A percentile compares a stretch with the other conserved stretches of the same genome.
Evolutionary conservation across 2,797 vertebrate genomes (phyloP).

Genomic region (Gadopsis marmoratus): DNA sequence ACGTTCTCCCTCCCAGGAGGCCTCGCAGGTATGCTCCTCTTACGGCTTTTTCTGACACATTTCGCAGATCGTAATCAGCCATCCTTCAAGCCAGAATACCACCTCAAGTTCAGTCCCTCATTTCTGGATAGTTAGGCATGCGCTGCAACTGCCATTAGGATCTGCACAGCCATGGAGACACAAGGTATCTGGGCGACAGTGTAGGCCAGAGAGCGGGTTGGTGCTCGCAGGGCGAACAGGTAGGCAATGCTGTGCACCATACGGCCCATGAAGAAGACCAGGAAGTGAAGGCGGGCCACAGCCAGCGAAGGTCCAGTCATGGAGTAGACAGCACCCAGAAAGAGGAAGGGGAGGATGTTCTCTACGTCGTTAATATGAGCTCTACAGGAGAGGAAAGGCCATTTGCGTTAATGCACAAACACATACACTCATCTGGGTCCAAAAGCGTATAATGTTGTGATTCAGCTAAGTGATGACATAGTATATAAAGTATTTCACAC

Average conservation of each 20-base stretch:
- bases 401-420: neutral
- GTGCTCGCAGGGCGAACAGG: slow-evolving; percentile 86
- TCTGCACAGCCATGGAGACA: slow-evolving; percentile 94
- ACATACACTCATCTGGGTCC: neutral
- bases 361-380: slow-evolving; percentile 95
- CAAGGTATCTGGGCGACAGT: slow-evolving; percentile 91
- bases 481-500: no score
- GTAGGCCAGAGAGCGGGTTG: slow-evolving; percentile 91
- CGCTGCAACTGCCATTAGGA: slow-evolving; percentile 81
- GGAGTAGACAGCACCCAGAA: slow-evolving; percentile 92
- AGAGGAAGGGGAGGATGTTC: slow-evolving; percentile 96
- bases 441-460: neutral
- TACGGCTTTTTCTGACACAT: neutral
- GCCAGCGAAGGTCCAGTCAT: slow-evolving; percentile 85
- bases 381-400: slow-evolving; percentile 71
- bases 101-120: neutral
- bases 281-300: slow-evolving; percentile 91
- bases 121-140: slow-evolving; percentile 71
- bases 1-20: neutral
- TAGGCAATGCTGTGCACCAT: slow-evolving; percentile 91
- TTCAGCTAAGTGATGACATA: neutral
- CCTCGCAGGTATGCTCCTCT: neutral
- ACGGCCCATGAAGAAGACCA: slow-evolving; percentile 88
- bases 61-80: neutral
- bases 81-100: neutral